phyloP scores from a whole-genome alignment of 1,140 invertebrate genomes.

The Diorhabda sublineata region DNA sequence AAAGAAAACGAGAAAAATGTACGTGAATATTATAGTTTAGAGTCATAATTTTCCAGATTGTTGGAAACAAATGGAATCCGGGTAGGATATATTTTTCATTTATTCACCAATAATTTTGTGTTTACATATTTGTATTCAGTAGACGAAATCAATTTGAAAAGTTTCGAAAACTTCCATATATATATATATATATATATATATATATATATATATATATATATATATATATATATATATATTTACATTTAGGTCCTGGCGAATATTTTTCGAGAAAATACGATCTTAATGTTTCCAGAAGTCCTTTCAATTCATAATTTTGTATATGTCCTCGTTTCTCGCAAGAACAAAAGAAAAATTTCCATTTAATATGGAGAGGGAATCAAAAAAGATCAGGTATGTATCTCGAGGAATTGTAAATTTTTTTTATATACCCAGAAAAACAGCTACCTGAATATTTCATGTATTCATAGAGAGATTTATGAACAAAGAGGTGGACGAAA shows the following conservation, averaged over 20 bases:
- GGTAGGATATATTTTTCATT: background rate
- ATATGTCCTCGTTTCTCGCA: background rate
- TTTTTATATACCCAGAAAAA: background rate
- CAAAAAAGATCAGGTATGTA: background rate
- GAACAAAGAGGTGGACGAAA: no score
- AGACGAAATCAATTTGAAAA: background rate
- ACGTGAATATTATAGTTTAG: no score
- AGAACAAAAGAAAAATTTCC: slow-evolving; percentile 2
- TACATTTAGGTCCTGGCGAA: background rate
- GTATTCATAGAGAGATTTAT: no score
- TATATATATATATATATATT: no score
- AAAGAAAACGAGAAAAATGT: no score
- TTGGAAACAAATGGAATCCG: no score
- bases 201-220: no score
- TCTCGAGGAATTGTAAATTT: background rate
- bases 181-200: no score
- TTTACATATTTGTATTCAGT: slow-evolving; percentile 3
- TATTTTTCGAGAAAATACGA: background rate
- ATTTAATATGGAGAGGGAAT: background rate
- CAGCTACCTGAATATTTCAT: no score
- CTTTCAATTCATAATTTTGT: background rate
- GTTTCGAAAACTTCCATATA: background rate
- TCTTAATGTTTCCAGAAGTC: background rate
- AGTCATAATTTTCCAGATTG: no score
- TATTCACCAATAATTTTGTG: background rate